Base-by-base conservation (phyloP, 2,797 vertebrate genomes). In the Harpagifer antarcticus region DNA sequence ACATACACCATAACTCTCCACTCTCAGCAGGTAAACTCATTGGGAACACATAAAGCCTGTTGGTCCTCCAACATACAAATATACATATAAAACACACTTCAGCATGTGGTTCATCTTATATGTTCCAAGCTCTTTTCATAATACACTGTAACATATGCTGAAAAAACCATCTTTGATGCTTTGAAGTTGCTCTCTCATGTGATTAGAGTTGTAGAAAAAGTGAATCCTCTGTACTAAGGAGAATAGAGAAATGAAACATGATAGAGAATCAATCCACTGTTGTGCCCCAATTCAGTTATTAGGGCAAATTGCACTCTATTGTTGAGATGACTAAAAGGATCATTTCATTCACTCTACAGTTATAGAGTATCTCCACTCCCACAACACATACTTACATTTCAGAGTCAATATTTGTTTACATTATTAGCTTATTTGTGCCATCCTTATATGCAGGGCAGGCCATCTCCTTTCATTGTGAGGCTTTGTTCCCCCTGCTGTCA, bases 401-500 rank as follows among this genome's bases (percentile, higher is more conserved):
- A 5, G 47, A 33, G n/a, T 68, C 45, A 37, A 0, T 43, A 19
- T 56, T 45, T 65, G 33, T 64, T 20, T 42, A 23, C 31, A 53
- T 49, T 42, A 37, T 61, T 42, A 48, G 9, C 44, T 37, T 69
- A 48, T 62, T 27, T 42, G n/a, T 37, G 8, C 6, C 17, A 13
- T 19, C 52, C 15, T 55, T 59, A 78, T 58, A 55, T 53, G 17
- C 55, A 60, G 60, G 44, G 55, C 65, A 84, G 66, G 27, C 56
- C n/a, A 2, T 74, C 31, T 68, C 12, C 44, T 33, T 52, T n/a
- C 45, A 68, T 4, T 9, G 13, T 54, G 42, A 55, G 3, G 13
- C 27, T 61, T 63, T 65, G 45, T 72, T 69, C 58, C 58, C 20
- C 8, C 45, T 33, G 54, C 61, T 81, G 31, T 71, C 66, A 62